phyloP scores from a whole-genome alignment of 2,113 vertebrate genomes.

The Stigmatopora nigra region DNA sequence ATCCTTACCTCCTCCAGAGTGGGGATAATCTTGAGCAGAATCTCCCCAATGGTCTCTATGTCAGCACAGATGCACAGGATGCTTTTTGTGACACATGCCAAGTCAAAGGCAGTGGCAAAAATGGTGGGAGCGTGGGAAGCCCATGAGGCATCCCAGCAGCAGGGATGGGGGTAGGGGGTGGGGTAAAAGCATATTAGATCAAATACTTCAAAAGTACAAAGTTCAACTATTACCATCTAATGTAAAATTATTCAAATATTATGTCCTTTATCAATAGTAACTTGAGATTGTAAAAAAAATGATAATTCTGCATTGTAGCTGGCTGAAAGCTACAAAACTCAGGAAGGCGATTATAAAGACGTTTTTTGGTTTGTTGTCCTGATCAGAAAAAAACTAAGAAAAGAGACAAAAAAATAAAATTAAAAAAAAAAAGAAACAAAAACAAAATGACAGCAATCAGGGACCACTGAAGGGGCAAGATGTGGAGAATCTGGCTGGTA shows the following conservation, averaged over 20 bases:
- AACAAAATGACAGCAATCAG: conserved; percentile 56
- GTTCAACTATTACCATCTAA: conserved; percentile 15
- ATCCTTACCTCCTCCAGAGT: conserved; percentile 88
- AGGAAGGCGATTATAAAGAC: conserved; percentile 40
- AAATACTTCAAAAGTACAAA: conserved; percentile 39
- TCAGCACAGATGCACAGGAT: conserved; percentile 98
- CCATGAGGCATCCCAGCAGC: conserved; percentile 36
- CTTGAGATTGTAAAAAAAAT: conserved; percentile 7
- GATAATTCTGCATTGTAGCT: conserved; percentile 19
- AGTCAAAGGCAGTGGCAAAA: conserved; percentile 54
- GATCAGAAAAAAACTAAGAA: conserved; percentile 28
- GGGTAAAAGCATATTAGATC: conserved; percentile 56
- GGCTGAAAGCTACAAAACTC: conserved; percentile 24
- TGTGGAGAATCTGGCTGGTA: conserved; percentile 63
- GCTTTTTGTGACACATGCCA: conserved; percentile 71
- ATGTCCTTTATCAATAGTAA: conserved; percentile 25
- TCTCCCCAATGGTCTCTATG: conserved; percentile 95
- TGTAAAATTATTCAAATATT: conserved; percentile 28
- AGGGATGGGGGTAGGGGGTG: conserved; percentile 33
- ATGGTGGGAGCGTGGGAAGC: conserved; percentile 24
- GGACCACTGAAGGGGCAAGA: conserved; percentile 60
- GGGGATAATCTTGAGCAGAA: conserved; percentile 97
- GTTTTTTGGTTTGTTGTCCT: conserved; percentile 23
- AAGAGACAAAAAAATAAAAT: conserved; percentile 37
- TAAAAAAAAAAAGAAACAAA: conserved; percentile 56